phyloP scores from a whole-genome alignment of 2,888 invertebrate genomes.

The Hemithea aestivaria region DNA sequence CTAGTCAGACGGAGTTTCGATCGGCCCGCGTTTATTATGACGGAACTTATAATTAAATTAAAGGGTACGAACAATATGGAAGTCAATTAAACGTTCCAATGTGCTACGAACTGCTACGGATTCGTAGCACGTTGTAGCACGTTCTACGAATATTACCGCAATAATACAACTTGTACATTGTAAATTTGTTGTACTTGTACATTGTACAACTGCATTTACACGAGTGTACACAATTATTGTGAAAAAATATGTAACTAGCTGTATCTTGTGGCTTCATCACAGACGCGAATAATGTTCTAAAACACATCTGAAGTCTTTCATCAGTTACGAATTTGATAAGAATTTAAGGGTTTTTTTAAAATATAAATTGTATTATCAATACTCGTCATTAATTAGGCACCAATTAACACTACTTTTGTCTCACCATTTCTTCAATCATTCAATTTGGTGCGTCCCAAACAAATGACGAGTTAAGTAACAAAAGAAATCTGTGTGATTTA shows the following conservation, averaged over 20 bases:
- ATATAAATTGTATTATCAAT: no score
- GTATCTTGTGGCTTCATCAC: no score
- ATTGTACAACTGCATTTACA: no score
- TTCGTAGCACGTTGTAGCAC: constrained; percentile 9
- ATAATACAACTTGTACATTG: constrained; percentile 2
- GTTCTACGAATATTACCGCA: no score
- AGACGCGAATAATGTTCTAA: no score
- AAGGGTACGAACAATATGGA: constrained; percentile 1
- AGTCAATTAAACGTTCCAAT: background rate
- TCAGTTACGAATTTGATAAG: no score
- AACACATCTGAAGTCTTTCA: no score
- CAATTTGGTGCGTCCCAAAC: constrained; percentile 11
- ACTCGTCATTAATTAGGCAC: no score
- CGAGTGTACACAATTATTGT: no score
- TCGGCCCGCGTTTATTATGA: constrained; percentile 25
- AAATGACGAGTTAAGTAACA: constrained; percentile 40
- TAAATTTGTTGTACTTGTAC: background rate
- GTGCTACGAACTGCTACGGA: background rate
- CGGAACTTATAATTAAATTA: constrained; percentile 18
- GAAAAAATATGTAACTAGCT: no score
- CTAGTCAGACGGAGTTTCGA: constrained; percentile 35
- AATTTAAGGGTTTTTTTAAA: no score
- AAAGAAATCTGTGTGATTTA: constrained; percentile 68
- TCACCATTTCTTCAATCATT: constrained; percentile 7
- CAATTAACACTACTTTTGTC: no score